phyloP scores from a whole-genome alignment of 2,888 invertebrate genomes.

The Dasypolia templi region DNA sequence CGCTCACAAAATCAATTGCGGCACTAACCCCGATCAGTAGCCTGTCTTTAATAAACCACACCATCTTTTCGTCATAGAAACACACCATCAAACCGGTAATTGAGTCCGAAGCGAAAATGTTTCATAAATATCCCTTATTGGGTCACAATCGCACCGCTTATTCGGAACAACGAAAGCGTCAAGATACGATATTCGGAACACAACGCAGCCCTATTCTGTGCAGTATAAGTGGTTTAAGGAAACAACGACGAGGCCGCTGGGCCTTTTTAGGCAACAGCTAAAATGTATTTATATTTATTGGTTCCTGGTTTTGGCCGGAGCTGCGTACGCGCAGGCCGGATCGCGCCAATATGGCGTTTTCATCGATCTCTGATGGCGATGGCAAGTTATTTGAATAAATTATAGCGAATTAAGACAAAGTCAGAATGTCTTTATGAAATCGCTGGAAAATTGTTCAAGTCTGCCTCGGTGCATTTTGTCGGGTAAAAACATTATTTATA shows the following conservation, averaged over 20 bases:
- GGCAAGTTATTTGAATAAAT: slow-evolving; percentile 66
- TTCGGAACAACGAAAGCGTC: slow-evolving; percentile 62
- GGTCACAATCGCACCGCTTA: slow-evolving; percentile 53
- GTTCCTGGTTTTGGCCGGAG: slow-evolving; percentile 78
- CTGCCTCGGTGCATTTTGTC: slow-evolving; percentile 9
- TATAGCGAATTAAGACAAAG: slow-evolving; percentile 54
- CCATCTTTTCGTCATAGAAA: slow-evolving; percentile 3
- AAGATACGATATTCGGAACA: slow-evolving; percentile 55
- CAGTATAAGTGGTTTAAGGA: slow-evolving; percentile 77
- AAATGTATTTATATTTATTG: slow-evolving; percentile 85
- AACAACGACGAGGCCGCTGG: slow-evolving; percentile 81
- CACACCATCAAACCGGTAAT: slow-evolving; percentile 32
- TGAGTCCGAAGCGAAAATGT: slow-evolving; percentile 40
- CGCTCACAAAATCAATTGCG: not conserved
- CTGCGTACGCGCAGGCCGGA: slow-evolving; percentile 70
- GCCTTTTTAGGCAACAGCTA: slow-evolving; percentile 78
- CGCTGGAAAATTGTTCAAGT: slow-evolving; percentile 44
- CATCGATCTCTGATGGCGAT: slow-evolving; percentile 73
- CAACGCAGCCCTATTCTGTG: slow-evolving; percentile 58
- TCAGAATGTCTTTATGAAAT: slow-evolving; percentile 53
- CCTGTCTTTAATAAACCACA: not conserved
- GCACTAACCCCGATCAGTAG: not conserved
- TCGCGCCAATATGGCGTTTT: slow-evolving; percentile 74
- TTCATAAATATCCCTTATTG: slow-evolving; percentile 56
- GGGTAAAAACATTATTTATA: not conserved